Base-by-base conservation (phyloP, 2,797 vertebrate genomes). In the Lepus townsendii region DNA sequence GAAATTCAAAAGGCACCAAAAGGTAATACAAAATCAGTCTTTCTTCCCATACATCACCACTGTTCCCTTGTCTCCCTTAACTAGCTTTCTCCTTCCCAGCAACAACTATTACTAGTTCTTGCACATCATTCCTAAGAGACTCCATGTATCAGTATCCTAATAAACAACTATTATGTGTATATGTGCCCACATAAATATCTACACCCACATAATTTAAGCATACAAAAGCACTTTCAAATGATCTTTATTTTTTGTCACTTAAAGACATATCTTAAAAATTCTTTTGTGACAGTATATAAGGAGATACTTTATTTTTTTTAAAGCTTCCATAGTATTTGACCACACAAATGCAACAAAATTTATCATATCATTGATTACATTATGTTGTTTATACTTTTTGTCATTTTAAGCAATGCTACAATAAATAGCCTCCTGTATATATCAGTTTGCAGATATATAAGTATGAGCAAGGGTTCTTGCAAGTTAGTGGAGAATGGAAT, bases 1-100 rank as follows among this genome's bases (percentile, higher is more conserved):
- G 87, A 82, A 91, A 83, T 54, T 91, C 26, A 75, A 96, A 89
- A 80, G 50, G 60, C 75, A 88, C 52, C 77, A 78, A 91, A 76
- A 7, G 20, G 52, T 68, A 69, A 52, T 22, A 20, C 27, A 86
- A 30, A 63, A 83, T 38, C 12, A 87, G 30, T 42, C 54, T 94
- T 93, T 54, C 27, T 75, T 26, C 11, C 2, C 17, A 16, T 26
- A 69, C 4, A 62, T 38, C 0, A 9, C 82, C n/a, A 90, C 35
- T 75, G 52, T 60, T 54, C 62, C 87, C 38, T 26, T 54, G 77
- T 60, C 22, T 71, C 50, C 38, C 62, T 65, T 72, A 83, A 78
- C 26, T 68, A 24, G 19, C 13, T 47, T 47, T 91, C 26, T 93
- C 71, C 35, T 90, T 14, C 19, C 20, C 63, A 73, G 47, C 4